Evolutionary conservation across 2,888 invertebrate species (phyloP).

Genomic region (Lasioglossum pauxillum): DNA sequence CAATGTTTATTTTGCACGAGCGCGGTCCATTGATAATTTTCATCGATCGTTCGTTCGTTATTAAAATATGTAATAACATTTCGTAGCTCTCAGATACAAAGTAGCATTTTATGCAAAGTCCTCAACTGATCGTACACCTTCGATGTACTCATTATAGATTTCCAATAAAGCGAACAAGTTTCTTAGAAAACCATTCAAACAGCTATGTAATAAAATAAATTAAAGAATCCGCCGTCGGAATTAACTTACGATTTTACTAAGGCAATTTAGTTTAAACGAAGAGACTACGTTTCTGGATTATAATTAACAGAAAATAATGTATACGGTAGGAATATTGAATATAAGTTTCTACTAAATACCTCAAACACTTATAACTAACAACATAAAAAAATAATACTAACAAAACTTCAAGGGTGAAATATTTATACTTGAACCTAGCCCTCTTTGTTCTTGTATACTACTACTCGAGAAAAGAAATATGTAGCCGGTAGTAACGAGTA

Average conservation of each 20-base stretch:
- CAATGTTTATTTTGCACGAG: neutral
- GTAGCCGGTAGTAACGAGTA: constrained; percentile 24
- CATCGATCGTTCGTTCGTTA: neutral
- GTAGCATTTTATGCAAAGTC: constrained; percentile 41
- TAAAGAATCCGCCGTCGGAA: constrained; percentile 51
- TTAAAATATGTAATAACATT: constrained; percentile 22
- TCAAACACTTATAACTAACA: constrained; percentile 38
- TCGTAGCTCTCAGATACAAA: constrained; percentile 69
- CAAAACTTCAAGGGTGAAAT: constrained; percentile 29
- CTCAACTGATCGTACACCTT: constrained; percentile 58
- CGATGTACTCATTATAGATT: constrained; percentile 61
- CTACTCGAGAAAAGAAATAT: constrained; percentile 11
- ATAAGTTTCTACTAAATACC: constrained; percentile 22
- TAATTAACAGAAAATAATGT: constrained; percentile 33
- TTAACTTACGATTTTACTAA: constrained; percentile 67
- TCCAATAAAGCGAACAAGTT: constrained; percentile 68
- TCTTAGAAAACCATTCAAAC: constrained; percentile 51
- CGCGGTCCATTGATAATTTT: neutral
- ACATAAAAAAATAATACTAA: constrained; percentile 48
- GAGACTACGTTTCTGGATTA: constrained; percentile 16
- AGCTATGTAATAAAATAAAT: constrained; percentile 58
- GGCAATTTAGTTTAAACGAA: constrained; percentile 70
- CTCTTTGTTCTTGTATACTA: neutral
- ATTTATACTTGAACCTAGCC: constrained; percentile 43
- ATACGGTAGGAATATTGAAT: constrained; percentile 24